A percentile compares a stretch with the other conserved stretches of the same genome.
Conservation (phyloP, 2,113 vertebrate species). For the Thymallus thymallus region DNA sequence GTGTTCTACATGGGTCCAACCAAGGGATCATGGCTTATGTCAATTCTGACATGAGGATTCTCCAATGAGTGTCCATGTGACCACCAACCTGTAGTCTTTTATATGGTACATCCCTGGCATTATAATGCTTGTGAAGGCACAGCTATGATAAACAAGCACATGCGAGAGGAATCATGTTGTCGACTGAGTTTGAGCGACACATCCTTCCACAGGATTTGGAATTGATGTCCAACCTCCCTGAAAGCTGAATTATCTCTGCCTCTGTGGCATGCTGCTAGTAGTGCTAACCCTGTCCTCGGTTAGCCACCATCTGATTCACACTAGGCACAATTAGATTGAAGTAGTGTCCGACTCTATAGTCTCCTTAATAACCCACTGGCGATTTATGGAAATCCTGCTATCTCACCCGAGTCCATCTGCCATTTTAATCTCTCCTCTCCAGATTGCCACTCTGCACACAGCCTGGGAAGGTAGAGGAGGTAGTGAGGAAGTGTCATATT, state of each 20-base stretch:
- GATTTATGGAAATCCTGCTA: background rate
- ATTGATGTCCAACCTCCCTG: background rate
- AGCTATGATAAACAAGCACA: no score
- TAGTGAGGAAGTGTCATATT: background rate
- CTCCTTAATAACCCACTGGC: background rate
- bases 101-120: no score
- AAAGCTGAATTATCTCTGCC: background rate
- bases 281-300: no score
- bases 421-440: conserved; percentile 5
- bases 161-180: no score
- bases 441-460: background rate
- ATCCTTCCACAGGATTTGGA: no score
- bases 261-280: background rate
- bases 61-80: no score
- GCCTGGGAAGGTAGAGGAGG: background rate
- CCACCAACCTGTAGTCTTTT: no score
- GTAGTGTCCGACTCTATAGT: background rate
- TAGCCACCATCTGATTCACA: background rate
- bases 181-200: no score
- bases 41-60: no score
- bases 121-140: no score
- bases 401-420: background rate
- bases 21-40: no score
- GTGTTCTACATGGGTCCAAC: no score
- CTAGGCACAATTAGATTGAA: background rate